Percentiles rank a stretch among this genome's conserved stretches.
These are phyloP conservation scores for Agonopterix alstromeriana DNA, from an alignment of 2,888 invertebrate genomes.

Conservation along the genomic window DNA sequence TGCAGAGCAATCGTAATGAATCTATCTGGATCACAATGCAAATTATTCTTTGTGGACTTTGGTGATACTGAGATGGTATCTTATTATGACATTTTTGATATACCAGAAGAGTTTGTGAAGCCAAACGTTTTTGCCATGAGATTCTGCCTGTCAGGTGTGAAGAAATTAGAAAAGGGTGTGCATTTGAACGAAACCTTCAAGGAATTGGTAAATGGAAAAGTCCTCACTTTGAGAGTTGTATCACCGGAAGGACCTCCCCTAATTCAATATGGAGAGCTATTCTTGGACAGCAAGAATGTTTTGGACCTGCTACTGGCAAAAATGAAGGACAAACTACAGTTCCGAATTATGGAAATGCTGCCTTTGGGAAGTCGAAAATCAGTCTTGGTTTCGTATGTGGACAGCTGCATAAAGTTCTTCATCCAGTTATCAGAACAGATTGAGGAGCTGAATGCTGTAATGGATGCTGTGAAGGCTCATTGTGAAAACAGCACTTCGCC, in stretches of 20 bases:
- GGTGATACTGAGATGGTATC: slow-evolving; percentile 86
- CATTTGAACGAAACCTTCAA: slow-evolving; percentile 83
- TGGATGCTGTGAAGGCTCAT: slow-evolving; percentile 79
- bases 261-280: slow-evolving; percentile 85
- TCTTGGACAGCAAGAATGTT: slow-evolving; percentile 76
- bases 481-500: slow-evolving; percentile 71
- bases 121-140: slow-evolving; percentile 86
- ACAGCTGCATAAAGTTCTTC: slow-evolving; percentile 84
- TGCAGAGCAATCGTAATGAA: slow-evolving; percentile 87
- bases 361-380: slow-evolving; percentile 54
- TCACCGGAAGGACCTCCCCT: slow-evolving; percentile 82
- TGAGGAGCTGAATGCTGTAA: slow-evolving; percentile 78
- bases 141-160: slow-evolving; percentile 83
- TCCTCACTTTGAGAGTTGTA: slow-evolving; percentile 80
- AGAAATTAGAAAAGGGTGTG: slow-evolving; percentile 76
- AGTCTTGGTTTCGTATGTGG: slow-evolving; percentile 80
- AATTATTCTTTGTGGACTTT: slow-evolving; percentile 88
- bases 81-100: slow-evolving; percentile 83
- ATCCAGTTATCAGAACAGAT: slow-evolving; percentile 81
- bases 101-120: slow-evolving; percentile 83
- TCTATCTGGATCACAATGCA: slow-evolving; percentile 82
- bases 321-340: slow-evolving; percentile 57
- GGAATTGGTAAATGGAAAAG: slow-evolving; percentile 79
- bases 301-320: slow-evolving; percentile 71
- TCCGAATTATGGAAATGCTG: slow-evolving; percentile 54